Evolutionary conservation across 2,888 invertebrate genomes (phyloP), one percentile per base, ranked within the genome.

Genomic region (Drosophila lacicola): DNA sequence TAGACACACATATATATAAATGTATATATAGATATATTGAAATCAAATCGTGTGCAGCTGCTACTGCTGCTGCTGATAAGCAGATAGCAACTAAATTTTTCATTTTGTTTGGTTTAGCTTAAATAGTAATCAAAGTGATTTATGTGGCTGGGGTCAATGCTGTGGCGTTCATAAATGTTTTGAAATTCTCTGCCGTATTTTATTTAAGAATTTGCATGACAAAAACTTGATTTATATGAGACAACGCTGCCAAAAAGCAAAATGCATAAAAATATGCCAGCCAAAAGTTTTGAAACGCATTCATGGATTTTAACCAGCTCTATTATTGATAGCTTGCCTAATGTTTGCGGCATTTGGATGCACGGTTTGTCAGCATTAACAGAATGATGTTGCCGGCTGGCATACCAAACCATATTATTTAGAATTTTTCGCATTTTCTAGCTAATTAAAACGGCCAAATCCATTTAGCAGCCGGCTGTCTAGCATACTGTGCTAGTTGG

Each of bases 61-160:
- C 80, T 82, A 81, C 84, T 80, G 88, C 80, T 82, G 84, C 64
- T 44, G 64, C 79, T 83, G 89, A 83, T 83, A 83, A 83, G 80
- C 82, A 73, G 61, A 58, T 49, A 78, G 47, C 58, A 65, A 69
- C 70, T 67, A 75, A 80, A 79, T 63, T 47, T 54, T 61, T 70
- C 51, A 61, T 70, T 67, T 75, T 49, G 58, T 39, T 78, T 68
- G 51, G 69, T 25, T 67, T 78, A 55, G 70, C 63, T 88, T 81
- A 70, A 81, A 86, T 88, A 77, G 88, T 83, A 88, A 88, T 83
- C 83, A 86, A 88, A 69, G 74, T 83, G 89, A 83, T 83, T 83
- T 83, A 83, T 88, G 80, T 47, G 74, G 45, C 73, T 65, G 67
- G 73, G 83, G 89, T 86, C 82, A 84, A 67, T 74, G 81, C 81